A percentile compares a stretch with the other conserved stretches of the same genome.
These are phyloP conservation scores for Macaria notata DNA, from an alignment of 2,888 invertebrate species.

Conservation along the genomic window DNA sequence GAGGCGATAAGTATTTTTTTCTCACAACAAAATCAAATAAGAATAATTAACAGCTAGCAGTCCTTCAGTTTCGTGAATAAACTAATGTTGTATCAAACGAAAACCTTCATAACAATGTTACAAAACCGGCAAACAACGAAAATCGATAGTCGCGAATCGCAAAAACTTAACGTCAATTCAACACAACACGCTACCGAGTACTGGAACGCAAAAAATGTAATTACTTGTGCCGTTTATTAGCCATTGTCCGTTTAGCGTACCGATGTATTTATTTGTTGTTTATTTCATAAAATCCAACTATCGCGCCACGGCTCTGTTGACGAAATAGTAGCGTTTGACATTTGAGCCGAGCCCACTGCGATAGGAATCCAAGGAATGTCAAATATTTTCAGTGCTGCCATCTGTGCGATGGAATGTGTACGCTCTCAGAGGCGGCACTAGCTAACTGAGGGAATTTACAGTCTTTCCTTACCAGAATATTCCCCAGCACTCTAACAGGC, in stretches of 20 bases:
- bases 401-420: constrained; percentile 80
- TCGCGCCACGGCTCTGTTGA: constrained; percentile 81
- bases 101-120: constrained; percentile 69
- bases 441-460: constrained; percentile 50
- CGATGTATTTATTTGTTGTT: constrained; percentile 72
- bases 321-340: constrained; percentile 86
- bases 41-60: constrained; percentile 27
- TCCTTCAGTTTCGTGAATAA: constrained; percentile 22
- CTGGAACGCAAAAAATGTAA: constrained; percentile 59
- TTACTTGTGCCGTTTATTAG: constrained; percentile 64
- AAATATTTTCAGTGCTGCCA: constrained; percentile 86
- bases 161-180: constrained; percentile 56
- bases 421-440: constrained; percentile 57
- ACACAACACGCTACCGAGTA: constrained; percentile 59
- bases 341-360: constrained; percentile 87
- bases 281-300: constrained; percentile 79
- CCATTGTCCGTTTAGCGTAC: constrained; percentile 71
- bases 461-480: constrained; percentile 7
- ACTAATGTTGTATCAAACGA: constrained; percentile 49
- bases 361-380: constrained; percentile 85
- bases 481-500: not conserved
- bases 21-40: constrained; percentile 40
- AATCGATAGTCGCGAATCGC: constrained; percentile 71
- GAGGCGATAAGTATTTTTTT: constrained; percentile 46
- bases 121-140: constrained; percentile 74